Base-by-base conservation (phyloP, 2,113 vertebrate genomes). In the Syrmaticus mikado region DNA sequence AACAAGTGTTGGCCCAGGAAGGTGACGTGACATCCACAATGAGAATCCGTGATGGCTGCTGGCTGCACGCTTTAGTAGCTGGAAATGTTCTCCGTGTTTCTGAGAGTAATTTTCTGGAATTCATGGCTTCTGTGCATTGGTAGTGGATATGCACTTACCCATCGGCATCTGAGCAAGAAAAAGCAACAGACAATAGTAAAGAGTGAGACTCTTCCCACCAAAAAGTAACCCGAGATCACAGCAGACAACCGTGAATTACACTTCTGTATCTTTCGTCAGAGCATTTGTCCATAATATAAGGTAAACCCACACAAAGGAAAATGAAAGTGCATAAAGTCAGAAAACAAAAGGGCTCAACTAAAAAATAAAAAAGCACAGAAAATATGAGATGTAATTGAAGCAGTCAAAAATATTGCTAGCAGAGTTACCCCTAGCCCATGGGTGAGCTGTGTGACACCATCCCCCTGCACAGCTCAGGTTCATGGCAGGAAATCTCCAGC, bases 11-110 rank as follows among this genome's bases (percentile, higher is more conserved):
- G 80, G 97, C 97, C 99, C 99, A 99, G 40, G 96, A 97, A 2
- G 98, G 98, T 1, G 98, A 97, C 7, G 97, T 91, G 4, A 97
- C 96, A 25, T 99, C 99, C 80, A 99, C 96, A 10, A 99, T 97
- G 73, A 99, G 97, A 74, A 99, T 95, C 16, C 97, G 97, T 0
- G 97, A 97, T 8, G 98, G 98, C 89, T 98, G 99, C 82, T 94
- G 97, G 52, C 86, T 91, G 67, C 92, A 97, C 0, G 52, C 48
- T 85, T 96, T 95, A 5, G 81, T 12, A 79, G 75, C 48, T 75
- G 60, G 46, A 8, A 90, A 87, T 2, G 25, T 8, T 17, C 85
- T 95, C 74, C 40, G 50, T 43, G 65, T 8, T 72, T 96, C 95
- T 53, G 90, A 94, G 61, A 68, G n/a, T 0, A 80, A 9, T 80